phyloP scores from a whole-genome alignment of 1,140 invertebrate species.

The Schlechtendalia chinensis region DNA sequence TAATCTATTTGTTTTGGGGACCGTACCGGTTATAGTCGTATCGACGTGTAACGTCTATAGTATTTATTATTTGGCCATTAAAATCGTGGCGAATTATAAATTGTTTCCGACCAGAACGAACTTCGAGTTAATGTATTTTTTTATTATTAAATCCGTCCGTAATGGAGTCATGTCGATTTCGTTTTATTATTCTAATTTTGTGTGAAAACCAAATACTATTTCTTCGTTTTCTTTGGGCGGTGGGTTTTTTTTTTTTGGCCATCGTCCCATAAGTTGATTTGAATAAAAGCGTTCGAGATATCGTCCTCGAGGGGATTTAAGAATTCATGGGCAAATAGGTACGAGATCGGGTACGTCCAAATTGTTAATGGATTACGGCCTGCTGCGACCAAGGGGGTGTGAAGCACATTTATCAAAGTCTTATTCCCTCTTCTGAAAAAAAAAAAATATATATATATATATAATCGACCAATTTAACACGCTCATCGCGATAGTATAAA shows the following conservation, averaged over 20 bases:
- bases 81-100: no score
- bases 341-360: slow-evolving; percentile 31
- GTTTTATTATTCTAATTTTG: no score
- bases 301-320: slow-evolving; percentile 25
- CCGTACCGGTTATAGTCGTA: no score
- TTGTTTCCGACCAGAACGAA: no score
- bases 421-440: slow-evolving; percentile 19
- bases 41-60: no score
- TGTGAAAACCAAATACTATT: no score
- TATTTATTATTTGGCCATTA: no score
- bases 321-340: slow-evolving; percentile 29
- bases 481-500: slow-evolving; percentile 16
- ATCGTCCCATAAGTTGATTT: slow-evolving; percentile 31
- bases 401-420: slow-evolving; percentile 47
- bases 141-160: neutral
- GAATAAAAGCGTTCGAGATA: slow-evolving; percentile 31
- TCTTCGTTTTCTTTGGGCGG: no score
- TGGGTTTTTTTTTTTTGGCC: slow-evolving; percentile 5
- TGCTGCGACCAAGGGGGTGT: neutral
- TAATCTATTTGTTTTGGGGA: no score
- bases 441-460: no score
- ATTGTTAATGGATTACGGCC: slow-evolving; percentile 46
- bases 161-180: no score
- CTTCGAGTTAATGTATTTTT: no score
- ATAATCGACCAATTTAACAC: slow-evolving; percentile 48